Base-by-base conservation (phyloP, 2,888 invertebrate species). In the Hydrotaea diabolus region DNA sequence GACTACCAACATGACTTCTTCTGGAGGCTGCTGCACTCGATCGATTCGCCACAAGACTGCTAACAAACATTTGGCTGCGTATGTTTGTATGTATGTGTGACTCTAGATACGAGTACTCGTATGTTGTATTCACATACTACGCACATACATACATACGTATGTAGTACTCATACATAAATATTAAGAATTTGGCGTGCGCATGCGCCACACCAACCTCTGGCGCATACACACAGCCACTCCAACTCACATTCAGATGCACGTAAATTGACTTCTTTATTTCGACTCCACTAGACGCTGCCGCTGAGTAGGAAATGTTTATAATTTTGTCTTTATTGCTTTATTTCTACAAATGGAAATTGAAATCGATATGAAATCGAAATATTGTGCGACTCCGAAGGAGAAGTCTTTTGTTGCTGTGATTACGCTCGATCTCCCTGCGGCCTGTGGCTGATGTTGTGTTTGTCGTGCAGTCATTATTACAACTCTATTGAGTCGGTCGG, bases 1-100 rank as follows among this genome's bases (percentile, higher is more conserved):
- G 85, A 86, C 83, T 82, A 80, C 73, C 82, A 80, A 73, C 78
- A 76, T 62, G 59, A 84, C 82, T 80, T 76, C 66, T 64, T 77
- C 79, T 57, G 9, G 36, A 66, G 75, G 55, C 69, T 71, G 74
- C 78, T 77, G 46, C 71, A 85, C 76, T 78, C 80, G 21, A 1
- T 3, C n/a, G 19, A 17, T 13, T 3, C 13, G 13, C 39, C 21
- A 39, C 71, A 55, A 59, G 36, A 17, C 19, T 17, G 31, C 69
- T 2, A 69, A 49, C 13, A 69, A 49, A n/a, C 53, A 31, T 19
- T 53, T 31, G 53, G 15, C 43, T 72, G 17, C 21, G 53, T 53
- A n/a, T 11, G 9, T 39, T 17, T 31, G 53, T 53, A 53, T 31
- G 7, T 31, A 7, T 31, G 7, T 31, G 7, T 31, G 31, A 31